These are phyloP conservation scores for Sweltsa coloradensis DNA, from an alignment of 1,140 invertebrate species.

Conservation along the genomic window DNA sequence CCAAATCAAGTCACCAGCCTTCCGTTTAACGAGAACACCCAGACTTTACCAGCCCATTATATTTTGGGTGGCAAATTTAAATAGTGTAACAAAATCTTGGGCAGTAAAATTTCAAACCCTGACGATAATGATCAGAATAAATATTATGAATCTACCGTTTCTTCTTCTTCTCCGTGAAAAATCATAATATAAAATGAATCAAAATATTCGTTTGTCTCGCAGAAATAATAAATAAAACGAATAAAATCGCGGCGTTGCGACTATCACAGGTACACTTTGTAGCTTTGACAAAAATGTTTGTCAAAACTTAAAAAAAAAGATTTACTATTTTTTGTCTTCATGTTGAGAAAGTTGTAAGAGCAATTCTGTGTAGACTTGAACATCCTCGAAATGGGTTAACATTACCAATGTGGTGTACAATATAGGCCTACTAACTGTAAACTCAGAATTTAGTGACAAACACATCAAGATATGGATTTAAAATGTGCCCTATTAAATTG, in stretches of 20 bases:
- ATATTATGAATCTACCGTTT: not conserved
- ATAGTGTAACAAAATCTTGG: not conserved
- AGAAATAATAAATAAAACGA: not conserved
- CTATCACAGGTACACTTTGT: slow-evolving; percentile 15
- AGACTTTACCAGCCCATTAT: not conserved
- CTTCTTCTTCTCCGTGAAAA: not conserved
- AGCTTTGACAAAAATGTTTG: no score
- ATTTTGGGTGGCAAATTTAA: not conserved
- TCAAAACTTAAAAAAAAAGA: slow-evolving; percentile 4
- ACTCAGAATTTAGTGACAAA: not conserved
- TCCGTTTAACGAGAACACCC: not conserved
- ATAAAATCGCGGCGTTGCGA: slow-evolving; percentile 7
- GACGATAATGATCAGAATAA: no score
- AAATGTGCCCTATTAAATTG: no score
- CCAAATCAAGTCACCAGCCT: not conserved
- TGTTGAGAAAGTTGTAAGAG: not conserved
- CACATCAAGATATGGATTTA: no score
- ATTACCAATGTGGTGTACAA: slow-evolving; percentile 1
- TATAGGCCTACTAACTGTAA: not conserved
- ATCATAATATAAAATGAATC: not conserved
- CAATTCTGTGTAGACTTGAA: not conserved
- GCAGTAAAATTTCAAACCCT: not conserved
- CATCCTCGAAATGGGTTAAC: no score
- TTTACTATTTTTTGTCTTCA: slow-evolving; percentile 1
- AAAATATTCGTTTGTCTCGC: not conserved